Conservation (phyloP, 2,113 vertebrate genomes). For the Chloroceryle aenea region DNA sequence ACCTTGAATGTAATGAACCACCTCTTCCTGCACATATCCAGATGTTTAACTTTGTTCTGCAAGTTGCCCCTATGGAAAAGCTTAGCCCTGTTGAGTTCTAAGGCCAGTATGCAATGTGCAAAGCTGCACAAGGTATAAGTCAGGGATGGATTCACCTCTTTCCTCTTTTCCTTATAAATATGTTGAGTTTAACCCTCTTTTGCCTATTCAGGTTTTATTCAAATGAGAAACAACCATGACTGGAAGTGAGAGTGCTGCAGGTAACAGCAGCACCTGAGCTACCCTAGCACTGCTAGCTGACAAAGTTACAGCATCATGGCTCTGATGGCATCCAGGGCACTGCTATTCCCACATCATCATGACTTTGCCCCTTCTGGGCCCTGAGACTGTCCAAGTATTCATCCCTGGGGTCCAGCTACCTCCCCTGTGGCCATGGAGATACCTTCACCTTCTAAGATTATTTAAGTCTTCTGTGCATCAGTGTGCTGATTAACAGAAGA, state of each 20-base stretch:
- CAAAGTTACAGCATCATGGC: neutral
- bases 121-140: neutral
- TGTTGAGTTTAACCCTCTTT: neutral
- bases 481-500: neutral
- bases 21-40: neutral
- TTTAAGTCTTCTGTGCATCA: neutral
- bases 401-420: neutral
- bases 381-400: neutral
- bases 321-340: neutral
- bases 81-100: neutral
- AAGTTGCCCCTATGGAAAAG: neutral
- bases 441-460: neutral
- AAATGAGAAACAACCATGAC: neutral
- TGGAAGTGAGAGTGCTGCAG: neutral
- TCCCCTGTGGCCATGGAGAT: neutral
- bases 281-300: neutral
- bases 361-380: neutral
- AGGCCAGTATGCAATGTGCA: neutral
- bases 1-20: neutral
- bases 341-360: neutral
- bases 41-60: neutral
- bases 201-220: neutral
- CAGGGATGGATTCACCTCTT: neutral
- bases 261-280: neutral
- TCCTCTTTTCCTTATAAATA: neutral